A percentile compares a stretch with the other conserved stretches of the same genome.
Evolutionary conservation across 2,113 vertebrate genomes (phyloP).

Genomic region (Callorhinus ursinus): DNA sequence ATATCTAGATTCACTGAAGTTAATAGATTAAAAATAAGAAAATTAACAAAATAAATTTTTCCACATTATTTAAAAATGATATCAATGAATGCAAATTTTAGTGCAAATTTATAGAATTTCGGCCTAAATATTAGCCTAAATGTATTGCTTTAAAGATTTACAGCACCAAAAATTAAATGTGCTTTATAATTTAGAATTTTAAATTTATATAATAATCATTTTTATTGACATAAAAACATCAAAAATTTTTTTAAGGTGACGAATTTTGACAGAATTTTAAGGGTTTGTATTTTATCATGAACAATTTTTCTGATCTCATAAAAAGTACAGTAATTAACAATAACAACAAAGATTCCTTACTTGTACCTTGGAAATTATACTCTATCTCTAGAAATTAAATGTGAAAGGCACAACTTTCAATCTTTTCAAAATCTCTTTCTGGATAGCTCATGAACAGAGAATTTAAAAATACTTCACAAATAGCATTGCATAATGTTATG

Average conservation of each 20-base stretch:
- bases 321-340: not conserved
- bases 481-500: not conserved
- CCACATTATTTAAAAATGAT: not conserved
- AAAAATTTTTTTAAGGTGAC: not conserved
- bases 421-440: not conserved
- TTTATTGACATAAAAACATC: not conserved
- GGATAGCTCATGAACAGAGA: not conserved
- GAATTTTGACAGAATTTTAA: not conserved
- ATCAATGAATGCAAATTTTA: not conserved
- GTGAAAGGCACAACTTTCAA: not conserved
- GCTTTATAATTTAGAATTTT: not conserved
- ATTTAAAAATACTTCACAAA: not conserved
- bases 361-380: not conserved
- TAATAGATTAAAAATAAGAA: not conserved
- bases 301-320: not conserved
- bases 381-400: not conserved
- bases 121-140: not conserved
- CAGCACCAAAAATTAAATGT: not conserved
- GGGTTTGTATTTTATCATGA: not conserved
- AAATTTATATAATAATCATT: conserved; percentile 6
- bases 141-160: not conserved
- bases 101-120: not conserved
- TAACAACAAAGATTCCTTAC: not conserved
- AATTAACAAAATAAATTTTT: not conserved
- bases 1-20: not conserved